Evolutionary conservation across 2,113 vertebrate genomes (phyloP), one percentile per base, ranked within the genome.

Genomic region (Mobula birostris): DNA sequence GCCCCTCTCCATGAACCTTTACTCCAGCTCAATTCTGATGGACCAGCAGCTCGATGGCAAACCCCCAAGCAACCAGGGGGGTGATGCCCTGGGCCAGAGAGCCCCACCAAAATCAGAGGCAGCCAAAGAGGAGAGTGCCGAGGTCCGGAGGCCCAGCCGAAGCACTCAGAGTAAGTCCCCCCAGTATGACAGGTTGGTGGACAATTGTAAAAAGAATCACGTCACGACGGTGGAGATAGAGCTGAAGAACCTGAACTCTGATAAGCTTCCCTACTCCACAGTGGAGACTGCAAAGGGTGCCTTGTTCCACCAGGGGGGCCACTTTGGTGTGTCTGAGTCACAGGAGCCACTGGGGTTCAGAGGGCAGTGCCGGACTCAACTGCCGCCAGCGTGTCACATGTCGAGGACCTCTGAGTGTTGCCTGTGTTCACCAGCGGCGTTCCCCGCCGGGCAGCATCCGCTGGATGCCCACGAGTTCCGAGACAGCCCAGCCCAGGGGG

Each of bases 361-460:
- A 63, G 58, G 1, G 15, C 85, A 17, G 3, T n/a, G 29, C 14
- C 29, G 1, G 29, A 11, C 27, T 5, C 58, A 29, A 1, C 29
- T 29, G 27, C 12, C 48, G 0, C 0, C 66, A 48, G 21, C 90
- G 0, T 48, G 90, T 24, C 90, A 19, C 95, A 95, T 94, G 94
- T 56, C 40, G 63, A 95, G 82, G 3, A 2, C 48, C 48, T 0
- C 94, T n/a, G 94, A 94, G 79, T 95, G 94, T 11, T 1, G 0
- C 0, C 94, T 95, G 83, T 95, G 94, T 82, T 17, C 74, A 4
- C 32, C 70, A n/a, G 29, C 76, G 5, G 94, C 93, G 36, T 17
- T 93, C 1, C 61, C 32, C 0, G 19, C 61, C 12, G 66, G 5
- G 8, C 0, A 3, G 9, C 32, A 36, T 0, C 36, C 56, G 91